Conservation (phyloP, 2,888 invertebrate species). For the Drosophila anomelani region DNA sequence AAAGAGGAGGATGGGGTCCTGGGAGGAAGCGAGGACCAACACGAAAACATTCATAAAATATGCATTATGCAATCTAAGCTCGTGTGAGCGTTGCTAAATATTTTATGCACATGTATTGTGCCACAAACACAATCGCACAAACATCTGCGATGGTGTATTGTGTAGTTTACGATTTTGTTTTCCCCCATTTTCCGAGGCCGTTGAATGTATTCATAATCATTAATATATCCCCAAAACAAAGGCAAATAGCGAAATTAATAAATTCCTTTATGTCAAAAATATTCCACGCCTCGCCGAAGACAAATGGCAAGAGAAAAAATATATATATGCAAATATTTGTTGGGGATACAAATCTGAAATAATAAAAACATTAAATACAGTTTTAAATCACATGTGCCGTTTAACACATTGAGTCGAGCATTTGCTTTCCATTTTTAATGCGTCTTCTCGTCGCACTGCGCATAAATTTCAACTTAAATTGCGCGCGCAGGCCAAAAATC, state of each 20-base stretch:
- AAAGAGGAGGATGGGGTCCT: constrained; percentile 17
- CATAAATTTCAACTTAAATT: constrained; percentile 81
- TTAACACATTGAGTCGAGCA: constrained; percentile 80
- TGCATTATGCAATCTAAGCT: constrained; percentile 85
- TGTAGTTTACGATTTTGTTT: constrained; percentile 68
- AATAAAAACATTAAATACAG: constrained; percentile 68
- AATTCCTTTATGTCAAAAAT: constrained; percentile 74
- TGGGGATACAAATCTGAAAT: constrained; percentile 16
- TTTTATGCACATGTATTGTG: constrained; percentile 79
- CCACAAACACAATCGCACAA: constrained; percentile 50
- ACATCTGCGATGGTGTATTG: constrained; percentile 54
- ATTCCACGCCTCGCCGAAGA: constrained; percentile 78
- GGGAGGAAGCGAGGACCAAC: constrained; percentile 20
- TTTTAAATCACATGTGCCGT: constrained; percentile 77
- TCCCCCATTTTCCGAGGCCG: neutral
- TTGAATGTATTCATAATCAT: constrained; percentile 55
- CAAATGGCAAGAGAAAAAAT: constrained; percentile 62
- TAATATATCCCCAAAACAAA: constrained; percentile 63
- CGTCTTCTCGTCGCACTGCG: constrained; percentile 37
- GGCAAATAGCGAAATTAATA: constrained; percentile 63
- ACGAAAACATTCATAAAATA: constrained; percentile 82
- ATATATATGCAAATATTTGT: neutral
- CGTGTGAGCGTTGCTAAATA: constrained; percentile 85
- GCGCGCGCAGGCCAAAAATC: constrained; percentile 71
- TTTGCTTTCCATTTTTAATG: constrained; percentile 56